Percentiles rank a stretch among this genome's conserved stretches.
phyloP scores from a whole-genome alignment of 2,888 invertebrate genomes.

The Drosophila neonasuta region DNA sequence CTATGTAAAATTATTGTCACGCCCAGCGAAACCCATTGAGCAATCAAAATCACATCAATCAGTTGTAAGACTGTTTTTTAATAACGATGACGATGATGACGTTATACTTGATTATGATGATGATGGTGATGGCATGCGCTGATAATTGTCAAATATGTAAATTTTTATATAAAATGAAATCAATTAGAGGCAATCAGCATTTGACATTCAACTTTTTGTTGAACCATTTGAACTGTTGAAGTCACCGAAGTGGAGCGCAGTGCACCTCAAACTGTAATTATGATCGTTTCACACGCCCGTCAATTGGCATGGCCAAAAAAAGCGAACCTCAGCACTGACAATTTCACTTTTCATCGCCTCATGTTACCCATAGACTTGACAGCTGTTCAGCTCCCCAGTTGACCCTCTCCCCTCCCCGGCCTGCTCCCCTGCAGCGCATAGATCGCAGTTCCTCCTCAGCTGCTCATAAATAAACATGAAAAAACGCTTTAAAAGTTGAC shows the following conservation, averaged over 20 bases:
- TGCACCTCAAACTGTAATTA: slow-evolving; percentile 44
- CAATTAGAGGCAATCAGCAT: slow-evolving; percentile 67
- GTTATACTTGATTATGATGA: slow-evolving; percentile 7
- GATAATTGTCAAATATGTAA: slow-evolving; percentile 72
- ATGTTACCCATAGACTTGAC: slow-evolving; percentile 53
- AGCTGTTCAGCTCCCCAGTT: slow-evolving; percentile 38
- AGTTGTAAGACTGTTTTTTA: slow-evolving; percentile 23
- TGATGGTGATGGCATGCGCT: slow-evolving; percentile 25
- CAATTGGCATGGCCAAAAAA: slow-evolving; percentile 16
- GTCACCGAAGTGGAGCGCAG: slow-evolving; percentile 18
- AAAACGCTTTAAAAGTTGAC: slow-evolving; percentile 56
- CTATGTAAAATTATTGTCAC: slow-evolving; percentile 23
- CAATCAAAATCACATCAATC: slow-evolving; percentile 66
- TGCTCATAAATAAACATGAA: slow-evolving; percentile 73
- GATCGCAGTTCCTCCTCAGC: slow-evolving; percentile 23
- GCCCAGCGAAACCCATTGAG: slow-evolving; percentile 10
- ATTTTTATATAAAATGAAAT: slow-evolving; percentile 54
- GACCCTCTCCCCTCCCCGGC: background rate
- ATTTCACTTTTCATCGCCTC: slow-evolving; percentile 72
- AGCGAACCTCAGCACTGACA: slow-evolving; percentile 37
- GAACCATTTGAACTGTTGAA: slow-evolving; percentile 45
- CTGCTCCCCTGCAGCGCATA: slow-evolving; percentile 16
- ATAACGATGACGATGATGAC: slow-evolving; percentile 9
- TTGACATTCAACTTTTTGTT: slow-evolving; percentile 50
- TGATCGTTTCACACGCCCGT: slow-evolving; percentile 62